phyloP scores from a whole-genome alignment of 1,140 invertebrate genomes.

The Bathynomus jamesi region DNA sequence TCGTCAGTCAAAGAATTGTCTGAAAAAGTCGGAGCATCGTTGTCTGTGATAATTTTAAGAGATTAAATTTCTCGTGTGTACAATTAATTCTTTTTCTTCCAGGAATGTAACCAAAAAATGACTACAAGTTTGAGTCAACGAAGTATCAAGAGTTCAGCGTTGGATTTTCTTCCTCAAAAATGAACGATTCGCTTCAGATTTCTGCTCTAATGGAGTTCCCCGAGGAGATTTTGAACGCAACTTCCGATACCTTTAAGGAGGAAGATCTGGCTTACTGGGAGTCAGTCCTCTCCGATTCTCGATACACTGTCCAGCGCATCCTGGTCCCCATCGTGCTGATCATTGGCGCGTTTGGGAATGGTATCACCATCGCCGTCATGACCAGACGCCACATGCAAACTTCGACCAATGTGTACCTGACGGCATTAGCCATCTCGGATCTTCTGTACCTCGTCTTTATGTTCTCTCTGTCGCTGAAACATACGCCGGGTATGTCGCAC shows the following conservation, averaged over 20 bases:
- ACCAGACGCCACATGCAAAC: conserved; percentile 62
- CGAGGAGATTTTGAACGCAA: too few relatives aligned
- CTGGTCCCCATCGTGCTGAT: conserved; percentile 57
- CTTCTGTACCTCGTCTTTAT: conserved; percentile 59
- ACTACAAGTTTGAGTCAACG: too few relatives aligned
- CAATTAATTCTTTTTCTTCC: too few relatives aligned
- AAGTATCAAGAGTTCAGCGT: too few relatives aligned
- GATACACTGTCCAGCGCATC: conserved; percentile 57
- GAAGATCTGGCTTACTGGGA: not conserved
- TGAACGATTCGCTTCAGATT: too few relatives aligned
- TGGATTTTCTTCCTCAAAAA: too few relatives aligned
- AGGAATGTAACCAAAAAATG: too few relatives aligned
- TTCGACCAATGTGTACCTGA: conserved; percentile 62
- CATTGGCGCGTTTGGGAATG: conserved; percentile 60
- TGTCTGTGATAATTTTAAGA: too few relatives aligned
- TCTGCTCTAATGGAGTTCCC: too few relatives aligned
- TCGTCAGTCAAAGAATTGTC: too few relatives aligned
- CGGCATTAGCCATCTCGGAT: conserved; percentile 61
- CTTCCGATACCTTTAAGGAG: not conserved
- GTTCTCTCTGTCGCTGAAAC: conserved; percentile 55
- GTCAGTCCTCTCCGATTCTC: conserved; percentile 31
- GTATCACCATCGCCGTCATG: conserved; percentile 61
- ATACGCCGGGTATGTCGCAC: conserved; percentile 48
- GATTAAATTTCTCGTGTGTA: too few relatives aligned
- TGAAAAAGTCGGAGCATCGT: too few relatives aligned